Evolutionary conservation across 2,888 invertebrate genomes (phyloP), one percentile per base, ranked within the genome.

Genomic region (Cremastobaeus sp.): DNA sequence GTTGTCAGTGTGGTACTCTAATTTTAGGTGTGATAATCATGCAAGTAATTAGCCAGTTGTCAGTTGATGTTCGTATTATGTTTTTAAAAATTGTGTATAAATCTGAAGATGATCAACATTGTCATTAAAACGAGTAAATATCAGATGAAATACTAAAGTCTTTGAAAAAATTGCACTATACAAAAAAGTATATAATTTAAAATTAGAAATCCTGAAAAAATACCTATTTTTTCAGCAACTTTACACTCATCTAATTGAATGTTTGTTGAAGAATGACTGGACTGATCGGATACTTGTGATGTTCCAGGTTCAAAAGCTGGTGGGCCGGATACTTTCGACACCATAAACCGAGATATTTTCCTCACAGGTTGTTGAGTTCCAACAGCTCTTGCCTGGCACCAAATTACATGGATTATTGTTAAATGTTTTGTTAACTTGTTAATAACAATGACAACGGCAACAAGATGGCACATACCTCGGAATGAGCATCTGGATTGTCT

Each of bases 261-360:
- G 8, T 62, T 45, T 11, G 68, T 64, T 3, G 65, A 45, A 12
- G 72, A 57, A 4, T 60, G 66, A 45, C 66, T 34, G 4, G 65
- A 60, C 17, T 62, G 66, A 34, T 74, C 74, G 21, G 60, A 65
- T 5, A 66, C 74, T 25, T 75, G 78, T 12, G 65, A 55, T 21
- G 55, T 37, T 25, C 59, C 54, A 20, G 77, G 74, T 47, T 78
- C 79, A 52, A 74, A 78, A 37, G 73, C 70, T 12, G 86, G 86
- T 48, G 87, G 86, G 59, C 86, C 87, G 71, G 86, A 81, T 70
- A 87, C 87, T 82, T 86, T 88, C 2, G 87, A 88, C 81, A 95
- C 95, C 88, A 94, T 90, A 89, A 95, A 95, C 80, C 95, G 89
- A 21, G 95, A 95, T 83, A 95, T 93, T 87, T 95, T 95, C 77